Evolutionary conservation across 2,797 vertebrate species (phyloP), one percentile per base, ranked within the genome.

Genomic region (Lophotriccus pileatus): DNA sequence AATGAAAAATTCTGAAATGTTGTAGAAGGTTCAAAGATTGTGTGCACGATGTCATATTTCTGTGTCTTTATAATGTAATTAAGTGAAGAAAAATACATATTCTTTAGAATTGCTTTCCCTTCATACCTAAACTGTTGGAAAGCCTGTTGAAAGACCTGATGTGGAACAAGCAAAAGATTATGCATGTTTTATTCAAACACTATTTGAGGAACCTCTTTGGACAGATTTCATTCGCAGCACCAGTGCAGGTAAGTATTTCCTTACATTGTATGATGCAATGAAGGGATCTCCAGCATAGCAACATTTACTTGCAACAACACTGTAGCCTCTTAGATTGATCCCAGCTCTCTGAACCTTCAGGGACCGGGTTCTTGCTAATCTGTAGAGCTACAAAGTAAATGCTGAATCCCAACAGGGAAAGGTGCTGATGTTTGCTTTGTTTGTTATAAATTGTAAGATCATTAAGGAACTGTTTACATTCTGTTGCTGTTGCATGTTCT

Each of bases 391-490:
- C 88, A 95, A 94, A 90, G 78, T 96, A 93, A 97, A 92, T 88
- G 79, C 63, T 95, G 84, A 90, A 46, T 80, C 97, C 91, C 95
- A 73, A 8, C 59, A 95, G 95, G 96, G 86, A 89, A 86, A 90
- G 76, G 82, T 97, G 93, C 91, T 93, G 93, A 85, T 91, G 84
- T 92, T 98, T 97, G 86, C 91, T 97, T 95, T 94, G 67, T 91
- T 97, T 95, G 92, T 96, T 97, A 84, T 85, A 97, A 94, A 95
- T 73, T 72, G 74, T 69, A 77, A 75, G 91, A 89, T 97, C 94
- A 96, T 98, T 98, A 98, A 96, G 91, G 93, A 97, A 97, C 95
- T 96, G 89, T 95, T 97, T 97, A 84, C 60, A 87, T 98, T 96
- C 96, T 97, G 83, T 96, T 96, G 50, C 56, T 22, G 10, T 70